Conservation (phyloP, 2,888 invertebrate species). For the Polydrusus cervinus region DNA sequence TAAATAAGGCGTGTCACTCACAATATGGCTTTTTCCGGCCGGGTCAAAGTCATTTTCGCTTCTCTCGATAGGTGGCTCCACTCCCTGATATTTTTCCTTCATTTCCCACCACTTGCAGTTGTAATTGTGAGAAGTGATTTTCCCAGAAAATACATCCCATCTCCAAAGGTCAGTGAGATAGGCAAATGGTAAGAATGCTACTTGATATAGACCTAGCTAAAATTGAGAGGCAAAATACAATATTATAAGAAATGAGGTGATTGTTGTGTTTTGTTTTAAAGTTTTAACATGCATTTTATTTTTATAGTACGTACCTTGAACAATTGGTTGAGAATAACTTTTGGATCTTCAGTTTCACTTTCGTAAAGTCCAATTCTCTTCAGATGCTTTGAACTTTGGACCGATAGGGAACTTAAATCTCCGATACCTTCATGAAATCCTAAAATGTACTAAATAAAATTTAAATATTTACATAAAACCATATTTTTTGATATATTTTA, state of each 20-base stretch:
- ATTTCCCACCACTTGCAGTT: constrained; percentile 78
- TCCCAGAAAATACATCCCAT: constrained; percentile 80
- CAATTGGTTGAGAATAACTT: constrained; percentile 77
- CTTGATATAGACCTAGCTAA: constrained; percentile 76
- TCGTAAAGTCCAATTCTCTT: constrained; percentile 79
- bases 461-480: too few relatives aligned
- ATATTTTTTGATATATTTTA: too few relatives aligned
- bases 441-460: constrained; percentile 44
- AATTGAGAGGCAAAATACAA: too few relatives aligned
- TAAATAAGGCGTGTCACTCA: constrained; percentile 79
- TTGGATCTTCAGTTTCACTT: constrained; percentile 75
- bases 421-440: constrained; percentile 78
- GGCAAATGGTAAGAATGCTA: constrained; percentile 81
- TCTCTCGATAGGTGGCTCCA: constrained; percentile 77
- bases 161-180: constrained; percentile 82
- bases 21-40: too few relatives aligned
- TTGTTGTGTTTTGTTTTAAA: too few relatives aligned
- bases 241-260: too few relatives aligned
- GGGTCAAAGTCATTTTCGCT: constrained; percentile 72
- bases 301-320: constrained; percentile 70
- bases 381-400: constrained; percentile 77
- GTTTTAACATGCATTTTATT: too few relatives aligned
- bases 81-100: constrained; percentile 28
- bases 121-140: constrained; percentile 75
- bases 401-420: constrained; percentile 76